phyloP scores from a whole-genome alignment of 2,888 invertebrate genomes.

The Microctonus brassicae region DNA sequence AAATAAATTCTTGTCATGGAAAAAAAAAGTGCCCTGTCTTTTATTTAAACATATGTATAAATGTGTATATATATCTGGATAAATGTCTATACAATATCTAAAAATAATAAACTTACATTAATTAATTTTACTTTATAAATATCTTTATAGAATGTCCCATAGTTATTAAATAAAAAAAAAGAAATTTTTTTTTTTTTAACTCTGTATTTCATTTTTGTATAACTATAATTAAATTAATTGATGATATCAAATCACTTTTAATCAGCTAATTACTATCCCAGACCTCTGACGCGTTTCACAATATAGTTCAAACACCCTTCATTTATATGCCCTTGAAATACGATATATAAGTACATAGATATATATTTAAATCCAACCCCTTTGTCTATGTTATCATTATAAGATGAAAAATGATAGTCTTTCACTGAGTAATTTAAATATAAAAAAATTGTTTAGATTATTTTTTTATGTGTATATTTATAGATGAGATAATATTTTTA shows the following conservation, averaged over 20 bases:
- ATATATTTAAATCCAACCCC: not conserved
- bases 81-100: too few species aligned
- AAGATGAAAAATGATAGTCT: too few species aligned
- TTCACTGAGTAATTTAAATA: too few species aligned
- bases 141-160: not conserved
- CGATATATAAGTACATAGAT: too few species aligned
- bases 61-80: too few species aligned
- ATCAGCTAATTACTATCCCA: not conserved
- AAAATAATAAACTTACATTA: too few species aligned
- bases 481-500: too few species aligned
- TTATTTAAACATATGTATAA: not conserved
- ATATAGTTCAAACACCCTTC: not conserved
- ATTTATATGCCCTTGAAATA: not conserved
- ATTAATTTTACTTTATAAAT: not conserved
- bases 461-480: too few species aligned
- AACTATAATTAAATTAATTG: constrained; percentile 8
- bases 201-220: not conserved
- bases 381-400: not conserved
- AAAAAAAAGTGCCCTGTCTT: constrained; percentile 27
- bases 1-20: constrained; percentile 28
- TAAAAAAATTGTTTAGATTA: too few species aligned
- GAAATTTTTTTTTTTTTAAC: not conserved
- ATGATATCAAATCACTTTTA: not conserved
- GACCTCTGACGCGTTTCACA: not conserved
- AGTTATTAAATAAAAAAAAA: not conserved